These are phyloP conservation scores for Platysternon megacephalum DNA, from an alignment of 2,113 vertebrate species.

Conservation along the genomic window DNA sequence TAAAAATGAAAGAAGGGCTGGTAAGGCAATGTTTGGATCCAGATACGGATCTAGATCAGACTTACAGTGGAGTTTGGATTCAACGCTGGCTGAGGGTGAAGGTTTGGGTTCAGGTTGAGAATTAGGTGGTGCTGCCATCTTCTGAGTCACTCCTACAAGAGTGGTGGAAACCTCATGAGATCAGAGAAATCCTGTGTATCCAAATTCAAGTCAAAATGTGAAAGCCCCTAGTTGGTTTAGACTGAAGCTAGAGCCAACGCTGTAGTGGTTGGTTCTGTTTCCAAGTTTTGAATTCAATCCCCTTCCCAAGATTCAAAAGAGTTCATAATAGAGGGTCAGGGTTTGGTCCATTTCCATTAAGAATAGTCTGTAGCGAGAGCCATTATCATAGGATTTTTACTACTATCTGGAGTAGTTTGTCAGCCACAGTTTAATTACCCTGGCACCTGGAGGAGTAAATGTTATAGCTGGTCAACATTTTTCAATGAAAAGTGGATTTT, in stretches of 20 bases:
- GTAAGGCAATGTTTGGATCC: background rate
- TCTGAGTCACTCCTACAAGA: background rate
- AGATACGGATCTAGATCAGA: background rate
- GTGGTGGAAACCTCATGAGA: background rate
- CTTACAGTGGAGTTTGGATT: background rate
- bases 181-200: background rate
- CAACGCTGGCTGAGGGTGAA: background rate
- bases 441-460: background rate
- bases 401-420: background rate
- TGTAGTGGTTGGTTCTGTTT: background rate
- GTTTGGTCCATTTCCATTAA: background rate
- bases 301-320: background rate
- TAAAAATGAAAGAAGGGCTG: background rate
- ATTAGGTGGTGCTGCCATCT: background rate
- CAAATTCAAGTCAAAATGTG: background rate
- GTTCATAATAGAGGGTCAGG: background rate
- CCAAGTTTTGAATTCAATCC: background rate
- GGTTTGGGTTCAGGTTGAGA: background rate
- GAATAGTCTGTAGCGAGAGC: background rate
- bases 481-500: background rate
- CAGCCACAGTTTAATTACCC: fast-evolving
- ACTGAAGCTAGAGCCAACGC: background rate
- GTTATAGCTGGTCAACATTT: background rate
- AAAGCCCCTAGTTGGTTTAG: background rate
- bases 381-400: background rate